Evolutionary conservation across 2,888 invertebrate genomes (phyloP), one percentile per base, ranked within the genome.

Genomic region (Sisyra terminalis): DNA sequence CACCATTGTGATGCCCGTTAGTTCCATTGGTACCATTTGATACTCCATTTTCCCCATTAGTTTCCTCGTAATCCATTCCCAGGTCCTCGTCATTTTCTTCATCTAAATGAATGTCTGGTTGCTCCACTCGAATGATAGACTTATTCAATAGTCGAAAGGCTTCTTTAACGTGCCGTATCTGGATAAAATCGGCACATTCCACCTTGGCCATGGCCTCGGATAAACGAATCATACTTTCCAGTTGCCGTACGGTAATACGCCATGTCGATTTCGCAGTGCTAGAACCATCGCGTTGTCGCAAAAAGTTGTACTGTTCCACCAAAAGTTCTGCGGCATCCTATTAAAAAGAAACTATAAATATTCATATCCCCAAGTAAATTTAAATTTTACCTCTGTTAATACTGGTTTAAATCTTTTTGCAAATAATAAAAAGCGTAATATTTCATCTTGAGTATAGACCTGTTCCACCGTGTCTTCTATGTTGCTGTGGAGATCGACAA

Each of bases 181-280:
- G 75, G 10, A 96, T 94, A 57, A 85, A 82, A 42, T 92, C 89
- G 50, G 80, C 79, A 61, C 96, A 97, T 63, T 96, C 87, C 72
- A 99, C 75, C 61, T 93, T 81, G 41, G 98, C 96, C 75, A 94
- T 81, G 17, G 86, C 94, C 67, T 99, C 98, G 0, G 96, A 86
- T 16, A 99, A 71, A 9, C 98, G 83, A 54, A 99, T 79, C 77
- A 99, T 82, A 53, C 88, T 88, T 62, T 94, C 93, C 46, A 94
- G 64, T 57, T 99, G 98, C 0, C 98, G 72, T 14, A 97, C 97
- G 0, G 98, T 98, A 50, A 98, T 93, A 42, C 96, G 70, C 93
- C 96, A 97, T 0, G 92, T 79, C 41, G 78, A 82, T 57, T 75
- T 78, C 16, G 54, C 55, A 1, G 76, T 72, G 2, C 70, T 58